These are phyloP conservation scores for Clarias laeviceps DNA, from an alignment of 2,797 vertebrate species.

Conservation along the genomic window DNA sequence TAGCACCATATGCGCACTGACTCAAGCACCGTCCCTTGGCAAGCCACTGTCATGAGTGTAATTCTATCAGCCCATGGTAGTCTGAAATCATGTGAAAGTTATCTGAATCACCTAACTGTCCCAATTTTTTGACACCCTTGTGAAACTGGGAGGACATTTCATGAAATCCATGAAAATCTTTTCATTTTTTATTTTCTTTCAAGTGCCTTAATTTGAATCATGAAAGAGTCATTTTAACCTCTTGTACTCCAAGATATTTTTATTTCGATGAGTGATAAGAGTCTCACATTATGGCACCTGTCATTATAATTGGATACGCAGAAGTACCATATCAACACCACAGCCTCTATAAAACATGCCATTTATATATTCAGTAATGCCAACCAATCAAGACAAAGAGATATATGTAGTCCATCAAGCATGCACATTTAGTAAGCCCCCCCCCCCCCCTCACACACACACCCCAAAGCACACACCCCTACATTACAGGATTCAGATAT, in stretches of 20 bases:
- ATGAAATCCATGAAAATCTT: neutral
- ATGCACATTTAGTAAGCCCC: neutral
- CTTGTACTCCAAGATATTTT: neutral
- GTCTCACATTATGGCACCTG: neutral
- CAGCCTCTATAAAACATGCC: neutral
- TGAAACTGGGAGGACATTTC: neutral
- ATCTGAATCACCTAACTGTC: neutral
- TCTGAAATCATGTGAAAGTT: neutral
- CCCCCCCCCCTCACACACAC: no score
- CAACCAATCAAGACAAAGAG: neutral
- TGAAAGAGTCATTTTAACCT: neutral
- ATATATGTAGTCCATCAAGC: neutral
- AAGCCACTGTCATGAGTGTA: slow-evolving; percentile 1
- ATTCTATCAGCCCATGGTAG: neutral
- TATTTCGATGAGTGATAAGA: slow-evolving; percentile 5
- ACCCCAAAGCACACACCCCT: no score
- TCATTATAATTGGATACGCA: neutral
- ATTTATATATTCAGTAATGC: neutral
- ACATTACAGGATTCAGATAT: neutral
- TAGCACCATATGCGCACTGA: neutral
- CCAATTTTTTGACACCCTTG: neutral
- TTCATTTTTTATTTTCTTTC: neutral
- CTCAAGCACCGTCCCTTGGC: neutral
- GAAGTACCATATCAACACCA: neutral
- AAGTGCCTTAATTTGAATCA: neutral